Percentiles rank a stretch among this genome's conserved stretches.
Conservation (phyloP, 2,797 vertebrate species). For the Tympanoctomys barrerae region DNA sequence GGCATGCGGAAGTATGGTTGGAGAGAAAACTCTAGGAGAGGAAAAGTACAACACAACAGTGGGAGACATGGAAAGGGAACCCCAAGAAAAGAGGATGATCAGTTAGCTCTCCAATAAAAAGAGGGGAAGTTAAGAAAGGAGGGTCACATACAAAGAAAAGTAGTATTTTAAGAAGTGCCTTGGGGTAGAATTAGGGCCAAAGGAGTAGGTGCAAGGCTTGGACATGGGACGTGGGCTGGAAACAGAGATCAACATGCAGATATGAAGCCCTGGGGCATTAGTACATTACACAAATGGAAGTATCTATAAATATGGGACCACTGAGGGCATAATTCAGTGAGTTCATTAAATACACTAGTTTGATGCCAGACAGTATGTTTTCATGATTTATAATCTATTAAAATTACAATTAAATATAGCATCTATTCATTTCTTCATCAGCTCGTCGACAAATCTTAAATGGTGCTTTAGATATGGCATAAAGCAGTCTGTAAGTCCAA, state of each 20-base stretch:
- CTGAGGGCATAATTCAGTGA: not conserved
- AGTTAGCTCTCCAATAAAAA: not conserved
- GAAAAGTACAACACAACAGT: not conserved
- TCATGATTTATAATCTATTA: constrained; percentile 19
- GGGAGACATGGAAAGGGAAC: not conserved
- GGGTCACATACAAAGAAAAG: not conserved
- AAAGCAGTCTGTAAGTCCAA: not conserved
- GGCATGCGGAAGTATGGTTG: not conserved
- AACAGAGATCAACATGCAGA: not conserved
- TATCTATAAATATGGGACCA: not conserved
- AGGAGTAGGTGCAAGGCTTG: not conserved
- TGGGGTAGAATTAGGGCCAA: not conserved
- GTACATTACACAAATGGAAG: not conserved
- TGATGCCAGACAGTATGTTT: not conserved
- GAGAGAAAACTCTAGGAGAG: constrained; percentile 9
- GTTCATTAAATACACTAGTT: constrained; percentile 13
- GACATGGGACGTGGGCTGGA: not conserved
- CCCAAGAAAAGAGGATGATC: not conserved
- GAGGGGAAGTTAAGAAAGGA: not conserved
- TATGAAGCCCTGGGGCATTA: not conserved
- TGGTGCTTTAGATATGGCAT: not conserved
- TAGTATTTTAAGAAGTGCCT: not conserved
- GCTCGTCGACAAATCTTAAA: not conserved
- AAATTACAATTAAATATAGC: not conserved
- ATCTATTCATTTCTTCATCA: constrained; percentile 13